phyloP scores from a whole-genome alignment of 2,113 vertebrate genomes.

The Emberiza fucata region DNA sequence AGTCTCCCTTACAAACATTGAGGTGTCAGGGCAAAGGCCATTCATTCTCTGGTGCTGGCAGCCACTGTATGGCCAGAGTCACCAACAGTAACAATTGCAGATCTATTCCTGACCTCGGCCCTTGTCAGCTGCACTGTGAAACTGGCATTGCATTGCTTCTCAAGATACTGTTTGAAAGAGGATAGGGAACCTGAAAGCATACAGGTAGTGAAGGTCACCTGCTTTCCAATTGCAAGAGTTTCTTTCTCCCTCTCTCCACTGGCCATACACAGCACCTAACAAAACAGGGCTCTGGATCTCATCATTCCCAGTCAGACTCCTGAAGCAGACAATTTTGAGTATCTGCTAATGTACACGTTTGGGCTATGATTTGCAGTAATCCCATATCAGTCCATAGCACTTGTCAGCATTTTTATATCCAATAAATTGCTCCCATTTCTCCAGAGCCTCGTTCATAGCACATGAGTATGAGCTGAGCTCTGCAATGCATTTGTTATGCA shows the following conservation, averaged over 20 bases:
- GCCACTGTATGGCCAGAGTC: background rate
- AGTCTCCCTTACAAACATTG: background rate
- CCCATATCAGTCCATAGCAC: background rate
- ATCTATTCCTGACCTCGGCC: background rate
- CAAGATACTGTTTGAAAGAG: background rate
- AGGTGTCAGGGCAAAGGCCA: background rate
- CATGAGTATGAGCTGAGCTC: background rate
- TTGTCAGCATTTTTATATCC: background rate
- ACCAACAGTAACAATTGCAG: background rate
- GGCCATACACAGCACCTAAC: background rate
- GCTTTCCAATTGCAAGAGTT: background rate
- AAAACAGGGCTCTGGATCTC: background rate
- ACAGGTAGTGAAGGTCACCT: background rate
- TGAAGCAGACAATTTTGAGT: background rate
- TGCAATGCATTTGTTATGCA: background rate
- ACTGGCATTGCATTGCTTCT: background rate
- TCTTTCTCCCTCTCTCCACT: background rate
- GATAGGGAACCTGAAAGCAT: background rate
- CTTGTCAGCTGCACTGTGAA: background rate
- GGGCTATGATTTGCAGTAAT: background rate
- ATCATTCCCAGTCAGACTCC: background rate
- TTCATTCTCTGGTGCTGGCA: background rate
- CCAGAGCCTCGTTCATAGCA: background rate
- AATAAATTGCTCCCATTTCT: background rate
- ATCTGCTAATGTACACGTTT: background rate